Percentiles rank a stretch among this genome's conserved stretches.
These are phyloP conservation scores for Charina bottae DNA, from an alignment of 2,113 vertebrate species.

Conservation along the genomic window DNA sequence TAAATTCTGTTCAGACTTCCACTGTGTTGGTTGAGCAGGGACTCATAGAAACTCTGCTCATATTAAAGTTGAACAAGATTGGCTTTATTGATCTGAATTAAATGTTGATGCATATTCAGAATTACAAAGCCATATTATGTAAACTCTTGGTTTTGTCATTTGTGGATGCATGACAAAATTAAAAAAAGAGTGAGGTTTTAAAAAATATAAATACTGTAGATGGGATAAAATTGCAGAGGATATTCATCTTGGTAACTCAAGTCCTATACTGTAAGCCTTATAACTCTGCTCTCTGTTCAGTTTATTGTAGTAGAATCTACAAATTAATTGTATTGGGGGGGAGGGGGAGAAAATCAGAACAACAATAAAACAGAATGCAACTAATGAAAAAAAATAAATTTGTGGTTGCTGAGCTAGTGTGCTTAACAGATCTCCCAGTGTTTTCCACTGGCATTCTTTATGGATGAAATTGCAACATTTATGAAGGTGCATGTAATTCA, in stretches of 20 bases:
- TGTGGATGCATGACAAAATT: neutral
- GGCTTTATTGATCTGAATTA: neutral
- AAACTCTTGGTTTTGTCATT: neutral
- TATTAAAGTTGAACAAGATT: neutral
- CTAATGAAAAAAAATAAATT: conserved; percentile 2
- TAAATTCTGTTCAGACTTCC: neutral
- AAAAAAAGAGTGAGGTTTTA: neutral
- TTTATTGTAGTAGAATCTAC: conserved; percentile 9
- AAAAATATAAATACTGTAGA: neutral
- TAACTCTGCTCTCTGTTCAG: conserved; percentile 27
- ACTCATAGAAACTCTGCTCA: neutral
- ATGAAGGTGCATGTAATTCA: conserved; percentile 1
- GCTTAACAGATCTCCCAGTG: neutral
- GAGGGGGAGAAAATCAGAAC: neutral
- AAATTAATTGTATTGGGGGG: conserved; percentile 11
- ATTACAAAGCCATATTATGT: neutral
- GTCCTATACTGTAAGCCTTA: conserved; percentile 39
- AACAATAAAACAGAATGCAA: neutral
- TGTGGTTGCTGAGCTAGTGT: neutral
- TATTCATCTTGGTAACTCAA: conserved; percentile 11
- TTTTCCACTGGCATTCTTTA: neutral
- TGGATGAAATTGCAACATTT: conserved; percentile 27
- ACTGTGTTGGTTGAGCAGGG: neutral
- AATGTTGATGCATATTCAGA: neutral
- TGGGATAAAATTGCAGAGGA: neutral